Evolutionary conservation across 2,113 vertebrate genomes (phyloP).

Genomic region (Stigmatopora nigra): DNA sequence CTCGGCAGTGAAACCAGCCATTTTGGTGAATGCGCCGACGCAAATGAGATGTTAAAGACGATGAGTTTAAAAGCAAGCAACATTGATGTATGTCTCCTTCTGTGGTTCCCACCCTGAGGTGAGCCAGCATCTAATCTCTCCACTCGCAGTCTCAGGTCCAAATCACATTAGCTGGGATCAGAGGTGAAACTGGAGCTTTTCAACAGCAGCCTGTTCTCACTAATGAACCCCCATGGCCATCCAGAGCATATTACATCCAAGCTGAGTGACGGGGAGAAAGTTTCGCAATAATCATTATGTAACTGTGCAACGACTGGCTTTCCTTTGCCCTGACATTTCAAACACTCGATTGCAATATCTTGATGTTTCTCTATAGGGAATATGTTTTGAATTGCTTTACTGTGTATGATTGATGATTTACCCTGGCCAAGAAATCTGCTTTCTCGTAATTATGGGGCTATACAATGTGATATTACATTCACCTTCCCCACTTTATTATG

Average conservation of each 20-base stretch:
- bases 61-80: constrained; percentile 67
- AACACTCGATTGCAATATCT: constrained; percentile 69
- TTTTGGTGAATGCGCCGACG: constrained; percentile 48
- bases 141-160: constrained; percentile 65
- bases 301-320: constrained; percentile 65
- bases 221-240: constrained; percentile 73
- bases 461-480: constrained; percentile 9
- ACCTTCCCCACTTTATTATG: constrained; percentile 2
- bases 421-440: constrained; percentile 55
- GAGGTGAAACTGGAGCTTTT: constrained; percentile 74
- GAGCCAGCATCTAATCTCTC: constrained; percentile 70
- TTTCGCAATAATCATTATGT: constrained; percentile 72
- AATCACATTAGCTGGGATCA: constrained; percentile 77
- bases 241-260: constrained; percentile 69
- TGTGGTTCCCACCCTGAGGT: constrained; percentile 67
- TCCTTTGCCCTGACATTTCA: constrained; percentile 73
- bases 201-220: constrained; percentile 69
- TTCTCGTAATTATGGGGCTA: constrained; percentile 57
- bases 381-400: constrained; percentile 50
- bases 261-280: constrained; percentile 60
- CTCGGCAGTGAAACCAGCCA: constrained; percentile 12
- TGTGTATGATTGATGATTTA: constrained; percentile 64
- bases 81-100: constrained; percentile 69
- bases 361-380: constrained; percentile 63
- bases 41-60: constrained; percentile 56